Conservation (phyloP, 1,140 invertebrate species). For the Periplaneta americana region DNA sequence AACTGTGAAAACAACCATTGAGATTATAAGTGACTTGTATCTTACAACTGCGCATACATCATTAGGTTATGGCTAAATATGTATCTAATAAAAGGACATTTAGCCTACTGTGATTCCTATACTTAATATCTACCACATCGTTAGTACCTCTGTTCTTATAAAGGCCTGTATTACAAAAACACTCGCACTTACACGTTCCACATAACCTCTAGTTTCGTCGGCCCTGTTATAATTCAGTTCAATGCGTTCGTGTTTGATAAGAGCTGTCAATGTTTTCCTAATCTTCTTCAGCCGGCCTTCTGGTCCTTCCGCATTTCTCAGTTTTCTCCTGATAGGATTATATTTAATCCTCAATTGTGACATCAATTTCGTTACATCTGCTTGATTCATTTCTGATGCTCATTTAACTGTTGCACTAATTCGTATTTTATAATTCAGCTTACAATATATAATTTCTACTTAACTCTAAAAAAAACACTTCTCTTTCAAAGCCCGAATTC, state of each 20-base stretch:
- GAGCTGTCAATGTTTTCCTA: slow-evolving; percentile 72
- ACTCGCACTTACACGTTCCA: slow-evolving; percentile 67
- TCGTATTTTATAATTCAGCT: too few relatives aligned
- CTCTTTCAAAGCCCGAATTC: too few relatives aligned
- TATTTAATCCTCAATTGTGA: slow-evolving; percentile 64
- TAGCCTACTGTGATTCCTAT: not conserved
- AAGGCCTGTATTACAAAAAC: too few relatives aligned
- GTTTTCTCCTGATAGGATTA: slow-evolving; percentile 47
- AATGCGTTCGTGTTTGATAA: slow-evolving; percentile 85
- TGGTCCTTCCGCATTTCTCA: slow-evolving; percentile 62
- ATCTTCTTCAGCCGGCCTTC: slow-evolving; percentile 71
- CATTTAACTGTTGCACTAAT: too few relatives aligned
- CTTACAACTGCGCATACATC: too few relatives aligned
- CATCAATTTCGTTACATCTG: slow-evolving; percentile 63
- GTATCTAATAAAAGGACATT: not conserved
- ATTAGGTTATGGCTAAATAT: not conserved
- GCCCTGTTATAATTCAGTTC: slow-evolving; percentile 69
- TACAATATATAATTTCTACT: too few relatives aligned
- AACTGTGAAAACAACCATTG: slow-evolving; percentile 48
- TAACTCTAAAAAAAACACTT: too few relatives aligned
- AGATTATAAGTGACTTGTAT: too few relatives aligned
- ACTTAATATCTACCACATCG: not conserved
- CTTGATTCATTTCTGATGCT: slow-evolving; percentile 60
- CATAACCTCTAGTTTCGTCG: slow-evolving; percentile 84
- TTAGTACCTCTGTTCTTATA: too few relatives aligned